phyloP scores from a whole-genome alignment of 2,113 vertebrate species.

The Epinephelus cyanopodus region DNA sequence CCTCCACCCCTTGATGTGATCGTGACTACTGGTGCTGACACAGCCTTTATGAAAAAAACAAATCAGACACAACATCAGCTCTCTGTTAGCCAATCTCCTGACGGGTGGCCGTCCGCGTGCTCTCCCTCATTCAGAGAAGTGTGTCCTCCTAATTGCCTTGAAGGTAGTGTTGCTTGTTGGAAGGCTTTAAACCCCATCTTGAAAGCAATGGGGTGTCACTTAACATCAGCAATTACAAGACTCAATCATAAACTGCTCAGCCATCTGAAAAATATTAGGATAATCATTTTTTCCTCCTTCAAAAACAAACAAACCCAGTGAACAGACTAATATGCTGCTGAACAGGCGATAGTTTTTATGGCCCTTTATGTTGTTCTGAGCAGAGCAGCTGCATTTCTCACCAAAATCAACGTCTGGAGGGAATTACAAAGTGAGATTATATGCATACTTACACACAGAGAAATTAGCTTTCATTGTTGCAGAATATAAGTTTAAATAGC shows the following conservation, averaged over 20 bases:
- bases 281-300: conserved; percentile 21
- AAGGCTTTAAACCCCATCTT: conserved; percentile 66
- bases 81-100: conserved; percentile 16
- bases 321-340: conserved; percentile 26
- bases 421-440: conserved; percentile 40
- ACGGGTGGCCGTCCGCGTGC: background rate
- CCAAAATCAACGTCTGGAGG: conserved; percentile 35
- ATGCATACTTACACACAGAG: conserved; percentile 49
- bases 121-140: conserved; percentile 42
- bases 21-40: background rate
- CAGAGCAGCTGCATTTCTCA: conserved; percentile 24
- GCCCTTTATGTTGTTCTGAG: conserved; percentile 30
- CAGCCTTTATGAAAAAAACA: background rate
- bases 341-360: conserved; percentile 29
- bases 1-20: background rate
- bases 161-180: conserved; percentile 54
- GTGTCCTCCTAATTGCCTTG: conserved; percentile 63
- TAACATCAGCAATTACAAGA: conserved; percentile 70
- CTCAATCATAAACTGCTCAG: conserved; percentile 66
- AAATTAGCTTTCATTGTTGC: conserved; percentile 45
- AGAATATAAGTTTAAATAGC: conserved; percentile 34
- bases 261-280: conserved; percentile 68
- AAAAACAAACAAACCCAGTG: conserved; percentile 57
- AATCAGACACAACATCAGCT: conserved; percentile 28
- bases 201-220: conserved; percentile 71